phyloP scores from a whole-genome alignment of 2,888 invertebrate species.

The Halictus quadricinctus region DNA sequence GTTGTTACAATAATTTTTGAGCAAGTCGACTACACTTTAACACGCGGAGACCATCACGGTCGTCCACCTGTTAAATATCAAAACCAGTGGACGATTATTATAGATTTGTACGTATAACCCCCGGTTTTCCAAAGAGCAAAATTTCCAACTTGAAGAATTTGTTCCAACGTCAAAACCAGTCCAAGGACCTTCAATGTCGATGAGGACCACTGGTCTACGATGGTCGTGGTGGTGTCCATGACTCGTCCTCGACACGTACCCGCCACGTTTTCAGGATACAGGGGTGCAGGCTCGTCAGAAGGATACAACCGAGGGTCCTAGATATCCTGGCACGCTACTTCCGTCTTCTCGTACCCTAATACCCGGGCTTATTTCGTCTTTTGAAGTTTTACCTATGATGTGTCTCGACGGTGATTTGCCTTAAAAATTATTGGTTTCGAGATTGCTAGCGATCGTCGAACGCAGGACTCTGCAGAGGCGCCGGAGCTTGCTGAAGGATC shows the following conservation, averaged over 20 bases:
- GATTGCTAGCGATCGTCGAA: background rate
- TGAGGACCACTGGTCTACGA: slow-evolving; percentile 14
- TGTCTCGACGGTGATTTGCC: background rate
- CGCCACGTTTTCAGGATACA: slow-evolving; percentile 59
- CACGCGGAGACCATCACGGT: background rate
- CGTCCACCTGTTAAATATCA: no score
- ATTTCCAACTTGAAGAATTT: no score
- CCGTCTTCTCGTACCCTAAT: slow-evolving; percentile 67
- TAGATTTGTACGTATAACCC: no score
- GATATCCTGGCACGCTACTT: slow-evolving; percentile 13
- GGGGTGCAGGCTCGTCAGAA: slow-evolving; percentile 64
- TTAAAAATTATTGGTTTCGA: background rate
- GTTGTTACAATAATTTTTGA: background rate
- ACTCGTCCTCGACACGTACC: slow-evolving; percentile 47
- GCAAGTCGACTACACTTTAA: background rate
- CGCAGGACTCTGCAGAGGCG: background rate
- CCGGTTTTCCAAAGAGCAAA: no score
- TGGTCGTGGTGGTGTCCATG: slow-evolving; percentile 1
- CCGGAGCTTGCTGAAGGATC: background rate
- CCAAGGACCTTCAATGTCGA: background rate
- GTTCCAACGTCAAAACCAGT: no score
- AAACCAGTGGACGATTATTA: no score
- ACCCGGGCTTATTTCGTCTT: slow-evolving; percentile 67
- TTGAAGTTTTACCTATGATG: slow-evolving; percentile 68
- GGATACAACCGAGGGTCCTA: slow-evolving; percentile 37